Conservation (phyloP, 2,888 invertebrate species). For the Spilosoma lubricipeda region DNA sequence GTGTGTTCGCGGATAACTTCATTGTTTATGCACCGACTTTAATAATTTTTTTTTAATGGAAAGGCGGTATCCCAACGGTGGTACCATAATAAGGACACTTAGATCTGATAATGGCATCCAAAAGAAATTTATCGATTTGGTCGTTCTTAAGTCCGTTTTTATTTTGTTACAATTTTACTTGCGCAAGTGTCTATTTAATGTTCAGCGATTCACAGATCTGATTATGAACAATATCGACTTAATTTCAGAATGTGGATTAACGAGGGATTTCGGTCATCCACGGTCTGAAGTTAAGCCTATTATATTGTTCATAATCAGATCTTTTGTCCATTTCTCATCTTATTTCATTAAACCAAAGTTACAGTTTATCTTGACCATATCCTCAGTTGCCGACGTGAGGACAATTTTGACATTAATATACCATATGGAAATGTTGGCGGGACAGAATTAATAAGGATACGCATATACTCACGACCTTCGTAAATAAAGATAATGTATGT, state of each 20-base stretch:
- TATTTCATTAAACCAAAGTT: background rate
- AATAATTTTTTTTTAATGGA: no score
- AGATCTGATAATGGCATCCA: no score
- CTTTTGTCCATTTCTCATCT: background rate
- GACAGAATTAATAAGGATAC: constrained; percentile 40
- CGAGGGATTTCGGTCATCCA: background rate
- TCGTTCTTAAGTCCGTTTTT: no score
- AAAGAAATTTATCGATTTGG: no score
- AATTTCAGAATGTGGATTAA: background rate
- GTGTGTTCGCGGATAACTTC: no score
- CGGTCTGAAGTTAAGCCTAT: background rate
- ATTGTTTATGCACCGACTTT: no score
- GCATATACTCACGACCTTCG: constrained; percentile 41
- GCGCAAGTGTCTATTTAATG: no score
- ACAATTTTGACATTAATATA: constrained; percentile 24
- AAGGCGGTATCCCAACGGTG: no score
- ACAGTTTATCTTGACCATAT: constrained; percentile 3
- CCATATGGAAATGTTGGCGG: constrained; percentile 35
- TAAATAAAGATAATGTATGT: constrained; percentile 19
- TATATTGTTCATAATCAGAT: background rate
- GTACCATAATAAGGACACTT: no score
- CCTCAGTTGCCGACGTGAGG: constrained; percentile 8
- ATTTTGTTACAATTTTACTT: no score
- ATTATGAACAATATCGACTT: no score
- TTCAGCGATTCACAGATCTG: no score